A percentile compares a stretch with the other conserved stretches of the same genome.
Evolutionary conservation across 2,797 vertebrate genomes (phyloP).

Genomic region (Columba guinea): DNA sequence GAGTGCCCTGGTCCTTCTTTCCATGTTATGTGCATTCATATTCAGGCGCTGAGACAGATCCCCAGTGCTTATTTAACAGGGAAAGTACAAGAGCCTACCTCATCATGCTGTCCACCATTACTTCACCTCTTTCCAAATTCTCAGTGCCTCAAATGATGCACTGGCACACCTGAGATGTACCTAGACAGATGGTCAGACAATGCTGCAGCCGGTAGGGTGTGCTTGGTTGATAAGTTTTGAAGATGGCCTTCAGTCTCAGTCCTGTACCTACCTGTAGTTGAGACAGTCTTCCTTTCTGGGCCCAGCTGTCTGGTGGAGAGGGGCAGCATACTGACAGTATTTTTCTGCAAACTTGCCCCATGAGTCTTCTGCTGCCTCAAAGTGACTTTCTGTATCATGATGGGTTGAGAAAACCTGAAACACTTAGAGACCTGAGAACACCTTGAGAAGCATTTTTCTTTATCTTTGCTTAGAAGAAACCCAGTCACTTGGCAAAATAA

Average conservation of each 20-base stretch:
- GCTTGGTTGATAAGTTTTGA: not conserved
- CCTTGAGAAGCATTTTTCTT: not conserved
- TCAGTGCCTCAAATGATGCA: not conserved
- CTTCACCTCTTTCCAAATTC: not conserved
- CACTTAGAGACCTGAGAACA: not conserved
- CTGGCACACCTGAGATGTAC: not conserved
- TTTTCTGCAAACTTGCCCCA: not conserved
- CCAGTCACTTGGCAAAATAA: slow-evolving; percentile 5
- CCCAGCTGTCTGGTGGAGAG: not conserved
- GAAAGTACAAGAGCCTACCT: not conserved
- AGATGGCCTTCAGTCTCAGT: not conserved
- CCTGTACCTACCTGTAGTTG: not conserved
- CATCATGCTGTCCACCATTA: not conserved
- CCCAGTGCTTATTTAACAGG: not conserved
- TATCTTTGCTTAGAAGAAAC: not conserved
- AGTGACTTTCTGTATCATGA: not conserved
- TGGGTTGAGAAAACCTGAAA: not conserved
- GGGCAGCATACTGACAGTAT: not conserved
- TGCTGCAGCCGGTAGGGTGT: not conserved
- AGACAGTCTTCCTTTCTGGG: not conserved
- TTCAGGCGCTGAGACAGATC: not conserved
- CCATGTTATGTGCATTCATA: not conserved
- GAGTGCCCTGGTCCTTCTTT: not conserved
- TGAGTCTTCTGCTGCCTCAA: not conserved
- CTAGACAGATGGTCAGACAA: not conserved